Evolutionary conservation across 2,888 invertebrate species (phyloP).

Genomic region (Ophion slaviceki): DNA sequence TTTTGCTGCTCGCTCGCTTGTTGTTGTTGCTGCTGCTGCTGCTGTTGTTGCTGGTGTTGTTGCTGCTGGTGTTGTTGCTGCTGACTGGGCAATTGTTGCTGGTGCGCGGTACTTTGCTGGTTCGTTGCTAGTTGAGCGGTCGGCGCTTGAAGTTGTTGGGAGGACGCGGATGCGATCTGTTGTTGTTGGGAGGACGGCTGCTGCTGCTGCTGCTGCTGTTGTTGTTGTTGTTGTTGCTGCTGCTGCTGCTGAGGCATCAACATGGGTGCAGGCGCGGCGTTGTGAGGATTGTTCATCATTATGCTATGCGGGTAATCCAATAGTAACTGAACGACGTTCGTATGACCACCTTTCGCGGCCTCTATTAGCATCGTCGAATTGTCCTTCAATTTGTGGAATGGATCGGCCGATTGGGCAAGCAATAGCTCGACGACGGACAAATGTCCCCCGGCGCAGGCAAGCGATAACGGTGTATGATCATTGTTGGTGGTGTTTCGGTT

Average conservation of each 20-base stretch:
- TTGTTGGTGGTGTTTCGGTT: slow-evolving; percentile 96
- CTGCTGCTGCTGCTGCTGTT: slow-evolving; percentile 67
- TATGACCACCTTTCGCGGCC: slow-evolving; percentile 99
- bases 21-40: slow-evolving; percentile 78
- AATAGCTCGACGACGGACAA: slow-evolving; percentile 96
- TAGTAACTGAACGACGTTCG: slow-evolving; percentile 96
- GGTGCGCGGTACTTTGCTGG: slow-evolving; percentile 79
- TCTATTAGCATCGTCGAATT: slow-evolving; percentile 99
- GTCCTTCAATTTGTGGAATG: slow-evolving; percentile 98
- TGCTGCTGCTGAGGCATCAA: slow-evolving; percentile 76
- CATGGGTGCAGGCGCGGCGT: slow-evolving; percentile 75
- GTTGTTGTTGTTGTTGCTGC: slow-evolving; percentile 73
- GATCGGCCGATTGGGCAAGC: slow-evolving; percentile 96
- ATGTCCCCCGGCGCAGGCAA: slow-evolving; percentile 98
- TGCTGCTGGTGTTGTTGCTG: slow-evolving; percentile 80
- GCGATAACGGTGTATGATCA: slow-evolving; percentile 98
- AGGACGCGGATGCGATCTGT: slow-evolving; percentile 77
- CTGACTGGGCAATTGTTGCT: slow-evolving; percentile 80
- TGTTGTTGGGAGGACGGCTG: slow-evolving; percentile 74
- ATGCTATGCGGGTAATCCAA: slow-evolving; percentile 97
- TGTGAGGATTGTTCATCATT: slow-evolving; percentile 86
- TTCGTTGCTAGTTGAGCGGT: slow-evolving; percentile 78
- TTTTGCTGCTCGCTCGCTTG: slow-evolving; percentile 77
- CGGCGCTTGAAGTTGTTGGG: slow-evolving; percentile 82
- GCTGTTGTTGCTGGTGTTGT: slow-evolving; percentile 82